A percentile compares a stretch with the other conserved stretches of the same genome.
Evolutionary conservation across 2,888 invertebrate species (phyloP).

Genomic region (Megamerina dolium): DNA sequence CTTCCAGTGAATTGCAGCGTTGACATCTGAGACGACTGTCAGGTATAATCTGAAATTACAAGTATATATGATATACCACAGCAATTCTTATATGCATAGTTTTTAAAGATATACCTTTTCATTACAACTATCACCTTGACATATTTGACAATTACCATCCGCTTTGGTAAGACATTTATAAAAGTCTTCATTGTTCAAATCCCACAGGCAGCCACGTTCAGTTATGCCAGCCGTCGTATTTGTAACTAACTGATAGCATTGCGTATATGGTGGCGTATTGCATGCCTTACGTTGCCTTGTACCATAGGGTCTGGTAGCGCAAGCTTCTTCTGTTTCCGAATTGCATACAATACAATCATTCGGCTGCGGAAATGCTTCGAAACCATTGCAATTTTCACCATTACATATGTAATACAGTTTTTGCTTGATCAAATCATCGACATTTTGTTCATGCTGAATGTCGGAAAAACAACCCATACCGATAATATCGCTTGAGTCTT

Average conservation of each 20-base stretch:
- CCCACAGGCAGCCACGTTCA: constrained; percentile 26
- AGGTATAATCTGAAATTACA: constrained; percentile 18
- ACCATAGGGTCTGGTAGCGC: constrained; percentile 18
- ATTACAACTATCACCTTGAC: constrained; percentile 23
- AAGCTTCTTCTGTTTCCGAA: constrained; percentile 18
- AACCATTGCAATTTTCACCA: constrained; percentile 24
- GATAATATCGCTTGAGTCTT: constrained; percentile 8
- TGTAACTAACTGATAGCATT: constrained; percentile 24
- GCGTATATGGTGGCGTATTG: constrained; percentile 20
- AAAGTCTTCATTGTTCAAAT: constrained; percentile 23
- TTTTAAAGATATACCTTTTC: constrained; percentile 14
- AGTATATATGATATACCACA: too few relatives aligned
- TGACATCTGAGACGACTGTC: constrained; percentile 23
- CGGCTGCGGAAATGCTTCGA: constrained; percentile 17
- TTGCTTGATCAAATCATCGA: constrained; percentile 17
- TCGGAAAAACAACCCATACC: constrained; percentile 27
- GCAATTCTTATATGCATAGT: neutral
- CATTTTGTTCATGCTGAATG: constrained; percentile 6
- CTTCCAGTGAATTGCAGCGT: constrained; percentile 23
- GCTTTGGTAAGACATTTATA: constrained; percentile 22
- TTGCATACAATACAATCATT: constrained; percentile 22
- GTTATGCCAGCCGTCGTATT: constrained; percentile 16
- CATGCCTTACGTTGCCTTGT: constrained; percentile 12
- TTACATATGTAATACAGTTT: constrained; percentile 22
- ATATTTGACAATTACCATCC: constrained; percentile 21